Evolutionary conservation across 2,113 vertebrate genomes (phyloP).

Genomic region (Pomatostomus ruficeps): DNA sequence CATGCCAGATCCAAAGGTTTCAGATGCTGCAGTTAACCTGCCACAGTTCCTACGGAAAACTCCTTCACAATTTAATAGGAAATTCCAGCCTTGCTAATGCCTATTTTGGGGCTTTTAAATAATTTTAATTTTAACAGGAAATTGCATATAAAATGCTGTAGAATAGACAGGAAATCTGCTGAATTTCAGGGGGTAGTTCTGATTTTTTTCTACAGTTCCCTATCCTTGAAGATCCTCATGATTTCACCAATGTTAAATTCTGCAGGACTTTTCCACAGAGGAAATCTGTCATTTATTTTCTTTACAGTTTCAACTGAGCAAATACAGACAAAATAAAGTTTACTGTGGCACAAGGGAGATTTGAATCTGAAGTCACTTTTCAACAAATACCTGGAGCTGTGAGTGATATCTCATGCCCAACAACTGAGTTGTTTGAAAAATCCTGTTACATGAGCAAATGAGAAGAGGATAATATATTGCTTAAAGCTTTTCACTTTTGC

Average conservation of each 20-base stretch:
- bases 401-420: background rate
- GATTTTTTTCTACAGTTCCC: background rate
- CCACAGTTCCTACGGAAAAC: background rate
- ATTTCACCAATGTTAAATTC: background rate
- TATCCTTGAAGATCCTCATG: background rate
- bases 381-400: background rate
- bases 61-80: background rate
- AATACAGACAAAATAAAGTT: conserved; percentile 47
- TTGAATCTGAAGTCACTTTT: background rate
- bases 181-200: background rate
- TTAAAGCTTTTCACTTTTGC: background rate
- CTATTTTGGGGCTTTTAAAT: background rate
- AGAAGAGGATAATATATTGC: background rate
- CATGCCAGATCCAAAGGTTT: background rate
- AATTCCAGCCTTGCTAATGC: background rate
- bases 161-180: background rate
- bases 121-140: background rate
- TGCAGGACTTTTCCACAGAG: background rate
- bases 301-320: background rate
- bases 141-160: background rate
- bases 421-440: background rate
- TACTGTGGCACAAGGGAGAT: background rate
- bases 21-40: background rate
- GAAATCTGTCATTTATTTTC: conserved; percentile 29
- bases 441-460: background rate